Evolutionary conservation across 2,113 vertebrate species (phyloP).

Genomic region (Oxygymnocypris stewartii): DNA sequence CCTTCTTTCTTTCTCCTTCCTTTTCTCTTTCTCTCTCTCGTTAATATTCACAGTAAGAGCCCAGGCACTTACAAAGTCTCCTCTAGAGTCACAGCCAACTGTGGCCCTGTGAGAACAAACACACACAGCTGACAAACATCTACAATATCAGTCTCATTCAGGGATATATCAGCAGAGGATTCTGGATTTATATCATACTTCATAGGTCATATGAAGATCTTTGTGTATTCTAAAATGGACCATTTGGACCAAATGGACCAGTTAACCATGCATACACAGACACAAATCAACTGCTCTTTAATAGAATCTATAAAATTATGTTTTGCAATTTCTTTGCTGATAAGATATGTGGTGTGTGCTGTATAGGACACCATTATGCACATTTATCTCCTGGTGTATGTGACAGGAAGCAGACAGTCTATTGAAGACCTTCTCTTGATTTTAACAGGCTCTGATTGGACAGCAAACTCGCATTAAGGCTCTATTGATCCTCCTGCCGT

Average conservation of each 20-base stretch:
- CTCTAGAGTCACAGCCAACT: slow-evolving; percentile 70
- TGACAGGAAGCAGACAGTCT: slow-evolving; percentile 72
- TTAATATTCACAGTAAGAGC: slow-evolving; percentile 82
- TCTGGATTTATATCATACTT: slow-evolving; percentile 41
- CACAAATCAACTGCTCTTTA: background rate
- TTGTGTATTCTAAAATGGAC: background rate
- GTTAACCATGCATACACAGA: background rate
- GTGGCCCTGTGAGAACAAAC: slow-evolving; percentile 70
- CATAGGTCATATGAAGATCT: background rate
- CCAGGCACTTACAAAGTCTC: slow-evolving; percentile 72
- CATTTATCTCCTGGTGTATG: slow-evolving; percentile 62
- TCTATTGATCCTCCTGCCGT: slow-evolving; percentile 75
- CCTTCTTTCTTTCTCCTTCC: slow-evolving; percentile 27
- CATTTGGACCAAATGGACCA: background rate
- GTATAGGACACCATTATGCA: slow-evolving; percentile 68
- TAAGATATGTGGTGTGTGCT: slow-evolving; percentile 18
- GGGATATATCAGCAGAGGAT: slow-evolving; percentile 46
- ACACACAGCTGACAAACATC: slow-evolving; percentile 71
- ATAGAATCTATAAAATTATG: background rate
- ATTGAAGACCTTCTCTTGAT: slow-evolving; percentile 67
- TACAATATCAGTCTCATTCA: slow-evolving; percentile 63
- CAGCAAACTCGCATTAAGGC: slow-evolving; percentile 78
- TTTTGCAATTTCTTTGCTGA: background rate
- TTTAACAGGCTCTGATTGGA: slow-evolving; percentile 78
- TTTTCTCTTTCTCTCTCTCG: slow-evolving; percentile 62